Evolutionary conservation across 1,140 invertebrate genomes (phyloP).

Genomic region (Atopsyche davidsoni): DNA sequence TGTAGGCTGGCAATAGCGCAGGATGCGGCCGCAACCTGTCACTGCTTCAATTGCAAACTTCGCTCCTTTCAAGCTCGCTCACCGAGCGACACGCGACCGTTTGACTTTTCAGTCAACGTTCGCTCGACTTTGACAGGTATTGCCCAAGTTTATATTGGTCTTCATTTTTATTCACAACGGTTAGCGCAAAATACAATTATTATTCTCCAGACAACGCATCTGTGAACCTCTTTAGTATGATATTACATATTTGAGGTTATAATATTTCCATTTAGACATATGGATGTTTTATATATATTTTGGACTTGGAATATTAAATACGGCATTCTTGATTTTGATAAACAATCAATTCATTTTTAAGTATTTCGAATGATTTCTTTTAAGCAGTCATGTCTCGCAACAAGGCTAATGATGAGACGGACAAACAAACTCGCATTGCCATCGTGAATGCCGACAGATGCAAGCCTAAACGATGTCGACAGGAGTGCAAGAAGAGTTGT

Average conservation of each 20-base stretch:
- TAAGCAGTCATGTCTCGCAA: conserved; percentile 62
- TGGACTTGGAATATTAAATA: too few species aligned
- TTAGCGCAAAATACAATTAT: too few species aligned
- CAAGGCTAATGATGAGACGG: conserved; percentile 74
- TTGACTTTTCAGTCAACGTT: conserved; percentile 24
- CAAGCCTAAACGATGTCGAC: conserved; percentile 97
- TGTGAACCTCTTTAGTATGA: too few species aligned
- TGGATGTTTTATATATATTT: background rate
- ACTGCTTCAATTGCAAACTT: background rate
- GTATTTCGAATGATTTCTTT: background rate
- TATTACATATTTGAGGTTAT: too few species aligned
- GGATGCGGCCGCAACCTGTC: too few species aligned
- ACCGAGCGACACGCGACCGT: conserved; percentile 19
- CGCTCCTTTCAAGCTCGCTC: conserved; percentile 5
- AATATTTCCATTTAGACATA: background rate
- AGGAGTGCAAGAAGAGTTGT: conserved; percentile 98
- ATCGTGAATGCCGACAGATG: conserved; percentile 98
- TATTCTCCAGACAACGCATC: too few species aligned
- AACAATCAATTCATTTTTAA: background rate
- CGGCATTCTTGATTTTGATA: too few species aligned
- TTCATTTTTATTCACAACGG: too few species aligned
- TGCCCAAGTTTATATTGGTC: too few species aligned
- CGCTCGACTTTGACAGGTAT: conserved; percentile 20
- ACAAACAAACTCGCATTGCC: conserved; percentile 93
- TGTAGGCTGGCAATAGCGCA: too few species aligned